Percentiles rank a stretch among this genome's conserved stretches.
phyloP scores from a whole-genome alignment of 35 echinoderm and acorn worm species.

The Patiria miniata region DNA sequence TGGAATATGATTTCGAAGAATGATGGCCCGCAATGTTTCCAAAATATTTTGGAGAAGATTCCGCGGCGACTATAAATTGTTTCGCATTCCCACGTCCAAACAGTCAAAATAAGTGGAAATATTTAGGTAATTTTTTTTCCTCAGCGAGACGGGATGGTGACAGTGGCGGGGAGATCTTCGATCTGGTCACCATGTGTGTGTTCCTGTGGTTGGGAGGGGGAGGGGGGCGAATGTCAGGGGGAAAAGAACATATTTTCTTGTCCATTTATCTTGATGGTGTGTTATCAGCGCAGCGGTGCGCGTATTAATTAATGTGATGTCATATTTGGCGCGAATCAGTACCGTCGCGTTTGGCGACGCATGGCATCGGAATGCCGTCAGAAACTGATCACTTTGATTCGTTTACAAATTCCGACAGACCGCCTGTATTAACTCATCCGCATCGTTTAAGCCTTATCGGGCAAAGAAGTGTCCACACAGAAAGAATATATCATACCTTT shows the following conservation, averaged over 20 bases:
- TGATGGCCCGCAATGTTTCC: conserved; percentile 17
- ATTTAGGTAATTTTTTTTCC: conserved; percentile 12
- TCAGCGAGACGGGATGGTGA: neutral
- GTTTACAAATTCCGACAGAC: too few relatives aligned
- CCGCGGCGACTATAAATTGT: conserved; percentile 17
- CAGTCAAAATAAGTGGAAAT: conserved; percentile 23
- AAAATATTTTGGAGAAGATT: conserved; percentile 32
- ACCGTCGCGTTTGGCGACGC: too few relatives aligned
- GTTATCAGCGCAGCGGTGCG: neutral
- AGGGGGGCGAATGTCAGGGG: neutral
- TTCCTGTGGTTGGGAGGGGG: too few relatives aligned
- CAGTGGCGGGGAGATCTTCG: neutral
- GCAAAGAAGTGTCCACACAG: too few relatives aligned
- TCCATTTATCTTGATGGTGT: neutral
- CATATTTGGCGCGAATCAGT: neutral
- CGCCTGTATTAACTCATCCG: too few relatives aligned
- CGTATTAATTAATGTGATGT: neutral
- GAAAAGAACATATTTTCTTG: neutral
- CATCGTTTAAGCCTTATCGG: too few relatives aligned
- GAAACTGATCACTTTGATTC: too few relatives aligned
- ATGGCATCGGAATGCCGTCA: too few relatives aligned
- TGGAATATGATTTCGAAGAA: conserved; percentile 22
- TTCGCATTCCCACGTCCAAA: conserved; percentile 28
- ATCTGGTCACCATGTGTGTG: conserved; percentile 23
- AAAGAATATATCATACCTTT: too few relatives aligned